Percentiles rank a stretch among this genome's conserved stretches.
Conservation (phyloP, 2,888 invertebrate species). For the Orthosia cruda region DNA sequence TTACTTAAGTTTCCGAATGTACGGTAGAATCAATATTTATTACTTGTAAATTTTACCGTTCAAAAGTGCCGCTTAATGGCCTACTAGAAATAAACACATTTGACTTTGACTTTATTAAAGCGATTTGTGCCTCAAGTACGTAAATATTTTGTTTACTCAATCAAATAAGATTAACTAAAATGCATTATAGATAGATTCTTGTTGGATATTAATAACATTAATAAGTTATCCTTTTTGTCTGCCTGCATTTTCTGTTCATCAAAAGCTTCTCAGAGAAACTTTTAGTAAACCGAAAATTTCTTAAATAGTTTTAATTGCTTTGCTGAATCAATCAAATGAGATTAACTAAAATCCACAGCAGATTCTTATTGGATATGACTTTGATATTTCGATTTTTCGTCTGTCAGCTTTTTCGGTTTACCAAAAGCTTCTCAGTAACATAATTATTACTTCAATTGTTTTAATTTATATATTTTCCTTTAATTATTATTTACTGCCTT, state of each 20-base stretch:
- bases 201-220: neutral
- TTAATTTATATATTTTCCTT: neutral
- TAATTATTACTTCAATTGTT: neutral
- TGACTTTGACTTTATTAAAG: too few species aligned
- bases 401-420: neutral
- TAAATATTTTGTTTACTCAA: neutral
- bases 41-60: too few species aligned
- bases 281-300: too few species aligned
- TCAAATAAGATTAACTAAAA: neutral
- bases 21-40: too few species aligned
- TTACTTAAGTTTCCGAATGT: too few species aligned
- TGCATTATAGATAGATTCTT: constrained; percentile 3
- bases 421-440: neutral
- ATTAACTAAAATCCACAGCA: neutral
- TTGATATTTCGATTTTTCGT: neutral
- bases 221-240: neutral
- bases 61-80: too few species aligned
- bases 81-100: too few species aligned
- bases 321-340: neutral
- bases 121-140: neutral
- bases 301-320: neutral
- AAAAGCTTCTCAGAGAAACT: neutral
- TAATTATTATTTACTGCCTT: neutral
- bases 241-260: neutral
- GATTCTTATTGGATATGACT: constrained; percentile 2